Evolutionary conservation across 1,140 invertebrate genomes (phyloP).

Genomic region (Lepidurus packardi): DNA sequence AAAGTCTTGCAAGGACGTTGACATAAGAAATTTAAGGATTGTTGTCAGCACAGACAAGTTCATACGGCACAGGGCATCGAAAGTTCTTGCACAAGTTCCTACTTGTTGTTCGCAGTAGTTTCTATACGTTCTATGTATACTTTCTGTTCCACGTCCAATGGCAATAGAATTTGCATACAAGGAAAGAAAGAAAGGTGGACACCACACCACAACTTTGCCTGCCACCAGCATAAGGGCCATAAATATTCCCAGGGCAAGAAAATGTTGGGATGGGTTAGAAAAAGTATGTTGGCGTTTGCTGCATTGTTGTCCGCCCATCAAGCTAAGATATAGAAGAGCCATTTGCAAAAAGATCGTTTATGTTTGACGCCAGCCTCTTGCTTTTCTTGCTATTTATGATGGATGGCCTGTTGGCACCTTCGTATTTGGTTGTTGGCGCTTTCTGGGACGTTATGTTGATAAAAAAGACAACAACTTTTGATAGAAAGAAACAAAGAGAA

Average conservation of each 20-base stretch:
- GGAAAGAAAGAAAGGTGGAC: neutral
- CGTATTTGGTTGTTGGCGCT: constrained; percentile 9
- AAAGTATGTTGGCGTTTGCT: neutral
- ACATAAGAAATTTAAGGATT: neutral
- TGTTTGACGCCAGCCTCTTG: constrained; percentile 15
- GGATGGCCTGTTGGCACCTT: constrained; percentile 16
- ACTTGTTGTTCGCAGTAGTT: neutral
- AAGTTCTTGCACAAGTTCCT: neutral
- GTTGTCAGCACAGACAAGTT: neutral
- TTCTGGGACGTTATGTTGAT: neutral
- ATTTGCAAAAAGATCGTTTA: constrained; percentile 11
- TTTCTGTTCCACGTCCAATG: neutral
- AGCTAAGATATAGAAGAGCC: neutral
- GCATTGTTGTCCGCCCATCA: constrained; percentile 20
- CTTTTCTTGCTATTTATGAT: constrained; percentile 18
- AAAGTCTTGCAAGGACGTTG: neutral
- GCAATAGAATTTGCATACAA: constrained; percentile 1
- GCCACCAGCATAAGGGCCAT: neutral
- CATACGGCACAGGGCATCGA: neutral
- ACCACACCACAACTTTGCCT: constrained; percentile 2
- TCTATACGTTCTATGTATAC: neutral
- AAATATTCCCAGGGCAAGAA: neutral
- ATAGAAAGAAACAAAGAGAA: neutral
- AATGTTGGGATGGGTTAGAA: neutral
- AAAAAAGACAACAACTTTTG: constrained; percentile 4